Conservation (phyloP, 2,888 invertebrate species). For the Conops quadrifasciatus region DNA sequence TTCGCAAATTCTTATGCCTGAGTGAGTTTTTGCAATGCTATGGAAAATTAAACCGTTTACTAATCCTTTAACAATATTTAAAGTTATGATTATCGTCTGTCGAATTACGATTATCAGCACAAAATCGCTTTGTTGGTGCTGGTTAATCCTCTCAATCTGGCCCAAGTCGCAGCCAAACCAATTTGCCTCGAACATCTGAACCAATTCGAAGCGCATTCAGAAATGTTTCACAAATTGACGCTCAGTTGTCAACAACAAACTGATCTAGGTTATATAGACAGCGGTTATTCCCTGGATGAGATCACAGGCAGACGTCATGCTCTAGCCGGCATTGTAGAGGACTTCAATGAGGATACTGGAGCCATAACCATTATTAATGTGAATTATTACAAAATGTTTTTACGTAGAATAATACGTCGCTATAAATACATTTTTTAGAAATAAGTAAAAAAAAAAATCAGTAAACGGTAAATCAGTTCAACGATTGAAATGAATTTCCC, state of each 20-base stretch:
- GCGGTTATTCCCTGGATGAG: slow-evolving; percentile 1
- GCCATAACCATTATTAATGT: slow-evolving; percentile 43
- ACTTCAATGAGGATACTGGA: slow-evolving; percentile 25
- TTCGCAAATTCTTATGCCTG: slow-evolving; percentile 32
- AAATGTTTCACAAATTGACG: background rate
- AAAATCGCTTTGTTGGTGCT: slow-evolving; percentile 43
- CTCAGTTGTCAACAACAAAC: background rate
- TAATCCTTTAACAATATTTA: background rate
- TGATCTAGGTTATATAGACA: slow-evolving; percentile 1
- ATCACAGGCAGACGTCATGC: background rate
- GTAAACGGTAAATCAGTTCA: too few species aligned
- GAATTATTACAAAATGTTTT: slow-evolving; percentile 27
- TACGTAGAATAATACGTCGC: slow-evolving; percentile 31
- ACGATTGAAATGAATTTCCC: slow-evolving; percentile 2
- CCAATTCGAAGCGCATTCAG: background rate
- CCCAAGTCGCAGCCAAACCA: slow-evolving; percentile 38
- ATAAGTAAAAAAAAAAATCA: background rate
- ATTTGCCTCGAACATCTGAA: slow-evolving; percentile 40
- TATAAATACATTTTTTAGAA: slow-evolving; percentile 35
- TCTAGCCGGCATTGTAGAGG: slow-evolving; percentile 9
- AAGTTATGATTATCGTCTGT: slow-evolving; percentile 19
- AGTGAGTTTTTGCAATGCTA: slow-evolving; percentile 40
- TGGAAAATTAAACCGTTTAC: too few species aligned
- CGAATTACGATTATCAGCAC: background rate
- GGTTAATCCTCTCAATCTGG: slow-evolving; percentile 45